Evolutionary conservation across 2,797 vertebrate genomes (phyloP).

Genomic region (Hephaestus fuliginosus): DNA sequence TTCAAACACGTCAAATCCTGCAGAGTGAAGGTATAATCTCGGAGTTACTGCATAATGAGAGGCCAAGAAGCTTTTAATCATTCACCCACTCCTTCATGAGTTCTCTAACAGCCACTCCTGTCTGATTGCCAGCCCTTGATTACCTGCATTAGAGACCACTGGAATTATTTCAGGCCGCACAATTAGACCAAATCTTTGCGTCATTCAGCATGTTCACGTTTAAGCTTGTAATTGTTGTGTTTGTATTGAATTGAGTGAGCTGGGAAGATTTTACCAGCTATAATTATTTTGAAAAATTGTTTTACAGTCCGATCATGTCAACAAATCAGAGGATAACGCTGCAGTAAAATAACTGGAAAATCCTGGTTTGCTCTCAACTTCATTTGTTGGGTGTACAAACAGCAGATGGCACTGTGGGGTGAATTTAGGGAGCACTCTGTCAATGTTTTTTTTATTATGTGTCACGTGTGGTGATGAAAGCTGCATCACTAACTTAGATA

Average conservation of each 20-base stretch:
- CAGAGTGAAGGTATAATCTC: not conserved
- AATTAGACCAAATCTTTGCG: constrained; percentile 17
- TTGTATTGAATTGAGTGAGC: constrained; percentile 21
- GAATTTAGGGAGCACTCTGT: not conserved
- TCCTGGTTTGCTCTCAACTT: not conserved
- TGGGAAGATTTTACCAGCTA: not conserved
- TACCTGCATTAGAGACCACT: not conserved
- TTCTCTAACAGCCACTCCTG: constrained; percentile 36
- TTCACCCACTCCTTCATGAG: not conserved
- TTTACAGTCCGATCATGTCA: too few relatives aligned
- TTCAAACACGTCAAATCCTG: not conserved
- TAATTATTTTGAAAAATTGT: not conserved
- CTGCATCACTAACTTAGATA: not conserved
- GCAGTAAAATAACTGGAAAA: not conserved
- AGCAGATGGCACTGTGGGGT: constrained; percentile 80
- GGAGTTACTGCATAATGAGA: not conserved
- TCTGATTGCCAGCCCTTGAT: constrained; percentile 51
- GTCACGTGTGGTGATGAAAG: not conserved
- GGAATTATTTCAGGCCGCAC: not conserved
- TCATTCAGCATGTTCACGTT: constrained; percentile 17
- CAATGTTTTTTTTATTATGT: not conserved
- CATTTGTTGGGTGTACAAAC: constrained; percentile 33
- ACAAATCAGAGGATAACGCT: not conserved
- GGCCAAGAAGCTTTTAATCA: constrained; percentile 18
- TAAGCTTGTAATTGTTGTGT: constrained; percentile 20